Evolutionary conservation across 2,888 invertebrate genomes (phyloP).

Genomic region (Orthosia cruda): DNA sequence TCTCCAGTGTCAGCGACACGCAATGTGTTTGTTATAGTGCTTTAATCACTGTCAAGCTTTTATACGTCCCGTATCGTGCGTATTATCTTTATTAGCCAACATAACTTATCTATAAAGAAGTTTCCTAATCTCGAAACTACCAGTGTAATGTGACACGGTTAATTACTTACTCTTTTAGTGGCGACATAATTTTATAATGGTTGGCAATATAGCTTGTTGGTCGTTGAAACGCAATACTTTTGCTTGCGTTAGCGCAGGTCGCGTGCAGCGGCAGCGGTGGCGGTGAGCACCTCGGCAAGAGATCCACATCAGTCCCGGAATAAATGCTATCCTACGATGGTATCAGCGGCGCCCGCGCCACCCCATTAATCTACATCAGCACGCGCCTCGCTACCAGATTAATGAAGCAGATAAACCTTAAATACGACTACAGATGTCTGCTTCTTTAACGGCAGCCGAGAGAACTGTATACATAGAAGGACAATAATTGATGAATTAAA

Average conservation of each 20-base stretch:
- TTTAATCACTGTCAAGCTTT: conserved; percentile 64
- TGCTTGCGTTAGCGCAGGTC: conserved; percentile 68
- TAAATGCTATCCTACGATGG: conserved; percentile 85
- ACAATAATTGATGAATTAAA: conserved; percentile 89
- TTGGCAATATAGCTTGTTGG: conserved; percentile 59
- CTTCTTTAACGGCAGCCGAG: conserved; percentile 79
- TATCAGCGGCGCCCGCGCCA: conserved; percentile 86
- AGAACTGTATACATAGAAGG: conserved; percentile 76
- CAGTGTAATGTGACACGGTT: conserved; percentile 67
- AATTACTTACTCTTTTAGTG: conserved; percentile 68
- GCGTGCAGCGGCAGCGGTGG: conserved; percentile 79
- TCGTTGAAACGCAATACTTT: conserved; percentile 70
- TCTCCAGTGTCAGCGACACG: conserved; percentile 51
- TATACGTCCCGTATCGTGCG: conserved; percentile 56
- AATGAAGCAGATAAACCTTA: conserved; percentile 90
- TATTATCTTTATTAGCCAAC: conserved; percentile 69
- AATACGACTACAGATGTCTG: conserved; percentile 89
- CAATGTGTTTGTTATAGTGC: conserved; percentile 58
- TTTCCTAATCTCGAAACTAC: conserved; percentile 61
- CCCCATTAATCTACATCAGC: conserved; percentile 91
- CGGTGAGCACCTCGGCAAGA: conserved; percentile 69
- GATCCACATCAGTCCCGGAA: conserved; percentile 87
- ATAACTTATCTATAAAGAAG: conserved; percentile 62
- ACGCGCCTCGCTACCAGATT: conserved; percentile 89
- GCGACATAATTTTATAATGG: conserved; percentile 65